Evolutionary conservation across 2,888 invertebrate genomes (phyloP), one percentile per base, ranked within the genome.

Genomic region (Drosophila greeni): DNA sequence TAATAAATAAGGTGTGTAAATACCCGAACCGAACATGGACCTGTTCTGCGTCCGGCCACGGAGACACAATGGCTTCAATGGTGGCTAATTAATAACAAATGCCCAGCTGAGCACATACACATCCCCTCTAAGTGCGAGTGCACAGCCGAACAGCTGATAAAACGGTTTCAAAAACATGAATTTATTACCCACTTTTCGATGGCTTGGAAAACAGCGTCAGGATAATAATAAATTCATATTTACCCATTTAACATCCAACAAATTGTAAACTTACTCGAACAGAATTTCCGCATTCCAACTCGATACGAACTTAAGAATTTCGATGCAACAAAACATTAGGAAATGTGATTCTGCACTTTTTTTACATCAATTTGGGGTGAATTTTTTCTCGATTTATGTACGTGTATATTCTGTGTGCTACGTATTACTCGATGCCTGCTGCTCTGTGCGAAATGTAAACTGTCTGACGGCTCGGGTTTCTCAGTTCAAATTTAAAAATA

Each of bases 1-100:
- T 77, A 81, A 79, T 78, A 83, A 77, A 68, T 66, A 72, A 64
- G 39, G 37, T 59, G 51, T 42, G 61, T 36, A 57, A 40, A 59
- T 62, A 45, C 23, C 36, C 52, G 20, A 61, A 56, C 42, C 42
- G 42, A 24, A 24, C 57, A 37, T 64, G 58, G 47, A 82, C 73
- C 73, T 78, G 81, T 76, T 80, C 66, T 55, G 49, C 48, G 65
- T 31, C 51, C 61, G 65, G 48, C 55, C n/a, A n/a, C n/a, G 24
- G 42, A 54, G 61, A 43, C 37, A 61, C 42, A 53, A 43, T 49
- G 52, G 58, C 42, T 42, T 74, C 61, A 79, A 80, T 76, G 65
- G 33, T 52, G 67, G 72, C 69, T 77, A 81, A 78, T 83, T 83
- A 83, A 74, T 77, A 66, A 65, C 65, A 72, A 74, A 72, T 62